These are phyloP conservation scores for Furcifer pardalis DNA, from an alignment of 2,797 vertebrate species.

Conservation along the genomic window DNA sequence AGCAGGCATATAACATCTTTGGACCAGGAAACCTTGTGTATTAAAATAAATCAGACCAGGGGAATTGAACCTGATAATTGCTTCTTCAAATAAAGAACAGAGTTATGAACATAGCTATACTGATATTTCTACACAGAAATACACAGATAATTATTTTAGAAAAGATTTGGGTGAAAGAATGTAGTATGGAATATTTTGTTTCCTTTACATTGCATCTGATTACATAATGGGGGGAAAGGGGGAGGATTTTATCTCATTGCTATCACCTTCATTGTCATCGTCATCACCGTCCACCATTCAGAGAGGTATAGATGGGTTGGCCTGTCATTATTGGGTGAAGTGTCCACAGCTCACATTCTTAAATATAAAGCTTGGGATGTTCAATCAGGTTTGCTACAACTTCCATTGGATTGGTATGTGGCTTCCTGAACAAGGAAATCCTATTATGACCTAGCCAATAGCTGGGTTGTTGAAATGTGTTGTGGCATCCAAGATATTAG, in stretches of 20 bases:
- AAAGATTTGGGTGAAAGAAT: background rate
- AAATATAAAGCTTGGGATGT: background rate
- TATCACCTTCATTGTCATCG: background rate
- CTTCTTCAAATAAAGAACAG: background rate
- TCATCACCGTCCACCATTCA: background rate
- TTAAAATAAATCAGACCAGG: background rate
- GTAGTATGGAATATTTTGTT: too few relatives aligned
- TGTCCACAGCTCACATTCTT: background rate
- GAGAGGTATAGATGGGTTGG: background rate
- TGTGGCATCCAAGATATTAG: constrained; percentile 52
- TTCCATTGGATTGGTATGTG: background rate
- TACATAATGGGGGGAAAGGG: background rate
- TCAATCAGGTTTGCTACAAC: background rate
- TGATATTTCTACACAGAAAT: background rate
- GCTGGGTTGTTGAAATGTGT: constrained; percentile 44
- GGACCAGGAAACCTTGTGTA: background rate
- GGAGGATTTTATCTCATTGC: background rate
- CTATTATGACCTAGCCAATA: background rate
- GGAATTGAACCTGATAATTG: background rate
- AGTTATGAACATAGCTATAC: background rate
- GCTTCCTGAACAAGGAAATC: background rate
- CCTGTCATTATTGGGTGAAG: background rate
- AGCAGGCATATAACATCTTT: constrained; percentile 13
- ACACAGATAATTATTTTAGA: background rate
- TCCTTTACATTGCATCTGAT: background rate